phyloP scores from a whole-genome alignment of 1,140 invertebrate genomes.

The Trypoxylus dichotomus region DNA sequence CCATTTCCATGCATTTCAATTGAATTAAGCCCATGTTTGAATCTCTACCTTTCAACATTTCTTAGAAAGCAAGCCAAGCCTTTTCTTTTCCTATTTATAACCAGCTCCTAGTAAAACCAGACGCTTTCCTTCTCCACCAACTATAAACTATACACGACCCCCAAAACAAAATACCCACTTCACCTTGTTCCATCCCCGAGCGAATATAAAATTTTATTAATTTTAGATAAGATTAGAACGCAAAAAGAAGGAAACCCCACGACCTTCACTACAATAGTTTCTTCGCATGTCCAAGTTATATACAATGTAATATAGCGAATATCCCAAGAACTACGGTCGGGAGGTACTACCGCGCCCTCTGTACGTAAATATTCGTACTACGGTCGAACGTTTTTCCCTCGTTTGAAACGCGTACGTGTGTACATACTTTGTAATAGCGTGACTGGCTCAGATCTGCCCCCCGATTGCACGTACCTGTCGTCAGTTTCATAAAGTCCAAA shows the following conservation, averaged over 20 bases:
- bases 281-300: background rate
- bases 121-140: too few relatives aligned
- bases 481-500: slow-evolving; percentile 18
- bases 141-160: too few relatives aligned
- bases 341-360: background rate
- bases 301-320: background rate
- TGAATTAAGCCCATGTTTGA: too few relatives aligned
- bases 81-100: too few relatives aligned
- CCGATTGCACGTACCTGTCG: background rate
- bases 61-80: too few relatives aligned
- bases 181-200: background rate
- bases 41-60: too few relatives aligned
- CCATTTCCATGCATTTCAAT: too few relatives aligned
- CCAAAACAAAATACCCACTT: background rate
- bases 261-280: background rate
- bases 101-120: too few relatives aligned
- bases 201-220: background rate
- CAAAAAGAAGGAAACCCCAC: background rate
- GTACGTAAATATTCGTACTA: background rate
- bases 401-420: background rate
- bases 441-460: background rate
- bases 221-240: slow-evolving; percentile 9
- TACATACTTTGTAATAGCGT: background rate
- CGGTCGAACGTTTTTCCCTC: background rate
- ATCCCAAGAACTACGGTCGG: background rate